Base-by-base conservation (phyloP, 2,888 invertebrate species). In the Parasteatoda lunata region DNA sequence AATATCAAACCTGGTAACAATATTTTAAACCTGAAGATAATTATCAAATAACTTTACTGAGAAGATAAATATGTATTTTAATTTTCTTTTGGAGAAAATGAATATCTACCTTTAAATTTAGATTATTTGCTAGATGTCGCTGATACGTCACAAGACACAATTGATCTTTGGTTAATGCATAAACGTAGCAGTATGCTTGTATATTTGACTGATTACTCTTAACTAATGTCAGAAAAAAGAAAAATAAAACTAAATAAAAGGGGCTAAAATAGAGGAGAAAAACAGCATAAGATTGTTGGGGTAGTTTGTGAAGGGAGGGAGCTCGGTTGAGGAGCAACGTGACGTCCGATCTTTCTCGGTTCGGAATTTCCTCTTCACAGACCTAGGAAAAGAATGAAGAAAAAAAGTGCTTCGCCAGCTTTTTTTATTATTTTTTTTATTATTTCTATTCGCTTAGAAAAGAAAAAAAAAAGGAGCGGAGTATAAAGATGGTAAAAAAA, bases 271-370 rank as follows among this genome's bases (percentile, higher is more conserved):
- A 52, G 49, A 64, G 65, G 30, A 30, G 52, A 49, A 64, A 66
- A 77, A 83, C 66, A 71, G 49, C 48, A 72, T 48, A 83, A 66
- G 65, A 64, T 69, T 66, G 15, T 51, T 15, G 72, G 66, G 52
- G 68, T 65, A 30, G 51, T 54, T 70, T 30, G 48, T 15, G 48
- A 65, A 6, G 70, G 48, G 49, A 6, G 49, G 49, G 49, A 9
- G 49, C n/a, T 45, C 69, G 70, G 77, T 59, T 59, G n/a, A 52
- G 52, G 47, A 47, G 30, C 68, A 59, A 69, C 84, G 75, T 79
- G 84, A 84, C 68, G 78, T 85, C 85, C 80, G 81, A 81, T 81
- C 73, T 75, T 47, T 66, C 15, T 51, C 49, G n/a, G 64, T 73
- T 69, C 75, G 30, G 73, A 71, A 77, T 72, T 77, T 83, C 52